A percentile compares a stretch with the other conserved stretches of the same genome.
phyloP scores from a whole-genome alignment of 1,140 invertebrate species.

The Pentalonia nigronervosa region DNA sequence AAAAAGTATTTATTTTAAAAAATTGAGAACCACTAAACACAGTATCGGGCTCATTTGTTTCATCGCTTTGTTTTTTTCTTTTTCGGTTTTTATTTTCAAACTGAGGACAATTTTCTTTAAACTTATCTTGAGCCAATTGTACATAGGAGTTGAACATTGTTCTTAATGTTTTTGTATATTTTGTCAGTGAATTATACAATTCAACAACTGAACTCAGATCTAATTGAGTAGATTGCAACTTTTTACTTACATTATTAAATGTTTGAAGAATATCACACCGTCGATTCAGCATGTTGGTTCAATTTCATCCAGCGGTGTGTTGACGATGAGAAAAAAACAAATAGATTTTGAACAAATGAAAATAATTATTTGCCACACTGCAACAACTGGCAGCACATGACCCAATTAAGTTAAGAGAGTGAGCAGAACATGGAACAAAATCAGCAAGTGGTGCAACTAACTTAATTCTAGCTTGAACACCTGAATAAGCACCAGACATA shows the following conservation, averaged over 20 bases:
- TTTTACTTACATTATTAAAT: too few relatives aligned
- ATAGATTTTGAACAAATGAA: slow-evolving; percentile 61
- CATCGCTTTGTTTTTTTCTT: too few relatives aligned
- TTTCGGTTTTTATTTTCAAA: too few relatives aligned
- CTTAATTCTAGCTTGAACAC: slow-evolving; percentile 61
- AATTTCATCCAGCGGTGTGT: slow-evolving; percentile 60
- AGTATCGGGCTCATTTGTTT: not conserved
- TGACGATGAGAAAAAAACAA: slow-evolving; percentile 61
- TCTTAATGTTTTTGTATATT: too few relatives aligned
- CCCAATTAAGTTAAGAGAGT: slow-evolving; percentile 63
- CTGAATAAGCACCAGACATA: slow-evolving; percentile 62
- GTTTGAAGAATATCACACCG: too few relatives aligned
- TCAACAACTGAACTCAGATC: too few relatives aligned
- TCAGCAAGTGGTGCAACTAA: slow-evolving; percentile 60
- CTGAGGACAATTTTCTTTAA: too few relatives aligned
- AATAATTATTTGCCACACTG: slow-evolving; percentile 60
- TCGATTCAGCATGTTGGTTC: slow-evolving; percentile 11
- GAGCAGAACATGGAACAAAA: slow-evolving; percentile 63
- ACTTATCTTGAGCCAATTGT: too few relatives aligned
- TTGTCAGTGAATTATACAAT: too few relatives aligned
- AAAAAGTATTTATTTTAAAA: not conserved
- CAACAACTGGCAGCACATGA: slow-evolving; percentile 63
- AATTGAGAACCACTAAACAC: not conserved
- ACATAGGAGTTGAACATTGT: too few relatives aligned
- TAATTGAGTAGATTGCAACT: too few relatives aligned